These are phyloP conservation scores for Ditylenchus dipsaci DNA, from an alignment of 1,140 invertebrate species.

Conservation along the genomic window DNA sequence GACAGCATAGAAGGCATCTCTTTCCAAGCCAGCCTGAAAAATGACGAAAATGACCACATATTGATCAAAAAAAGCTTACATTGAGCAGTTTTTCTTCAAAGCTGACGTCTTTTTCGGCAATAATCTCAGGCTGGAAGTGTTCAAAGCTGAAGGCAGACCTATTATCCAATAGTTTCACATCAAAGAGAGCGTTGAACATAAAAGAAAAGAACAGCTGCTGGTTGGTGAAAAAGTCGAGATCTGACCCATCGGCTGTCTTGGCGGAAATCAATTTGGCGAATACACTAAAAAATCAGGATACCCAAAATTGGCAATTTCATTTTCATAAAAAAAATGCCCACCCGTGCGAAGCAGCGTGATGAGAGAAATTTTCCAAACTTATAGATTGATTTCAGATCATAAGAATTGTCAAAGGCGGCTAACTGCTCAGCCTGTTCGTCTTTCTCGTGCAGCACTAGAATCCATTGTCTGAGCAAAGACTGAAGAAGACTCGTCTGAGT, in stretches of 20 bases:
- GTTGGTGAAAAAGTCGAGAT: constrained; percentile 1
- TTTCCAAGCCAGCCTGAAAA: background rate
- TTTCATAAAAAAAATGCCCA: background rate
- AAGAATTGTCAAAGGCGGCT: background rate
- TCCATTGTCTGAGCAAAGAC: constrained; percentile 16
- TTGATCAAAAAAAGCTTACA: no score
- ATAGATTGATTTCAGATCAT: constrained; percentile 16
- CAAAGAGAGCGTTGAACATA: constrained; percentile 14
- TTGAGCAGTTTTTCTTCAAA: background rate
- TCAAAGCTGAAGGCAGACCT: background rate
- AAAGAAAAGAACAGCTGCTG: constrained; percentile 8
- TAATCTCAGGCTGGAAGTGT: background rate
- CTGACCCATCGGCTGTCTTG: background rate
- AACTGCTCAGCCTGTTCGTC: background rate
- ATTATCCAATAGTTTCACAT: background rate
- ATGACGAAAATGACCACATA: no score
- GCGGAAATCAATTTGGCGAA: background rate
- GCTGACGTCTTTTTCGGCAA: background rate
- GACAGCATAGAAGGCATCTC: constrained; percentile 7
- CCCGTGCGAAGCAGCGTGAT: constrained; percentile 16
- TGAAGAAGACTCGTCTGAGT: constrained; percentile 7
- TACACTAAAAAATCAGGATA: background rate
- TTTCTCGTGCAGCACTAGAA: constrained; percentile 2
- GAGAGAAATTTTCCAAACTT: constrained; percentile 14
- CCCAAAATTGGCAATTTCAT: no score